Evolutionary conservation across 92 coral and sea anemone genomes (phyloP).

Genomic region (Bergia sp.): DNA sequence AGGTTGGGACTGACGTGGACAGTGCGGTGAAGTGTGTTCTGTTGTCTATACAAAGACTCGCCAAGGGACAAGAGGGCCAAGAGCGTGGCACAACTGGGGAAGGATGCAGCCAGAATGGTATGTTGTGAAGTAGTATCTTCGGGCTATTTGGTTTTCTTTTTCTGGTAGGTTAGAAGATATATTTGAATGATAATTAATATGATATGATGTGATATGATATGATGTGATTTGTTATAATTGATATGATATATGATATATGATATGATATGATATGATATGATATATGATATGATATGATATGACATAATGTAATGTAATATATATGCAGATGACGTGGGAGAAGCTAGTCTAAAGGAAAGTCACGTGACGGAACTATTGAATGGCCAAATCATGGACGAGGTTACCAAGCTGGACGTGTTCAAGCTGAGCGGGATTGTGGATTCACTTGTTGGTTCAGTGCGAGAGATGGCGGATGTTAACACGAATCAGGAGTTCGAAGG

Average conservation of each 20-base stretch:
- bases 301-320: background rate
- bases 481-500: background rate
- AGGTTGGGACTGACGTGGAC: conserved; percentile 47
- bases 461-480: conserved; percentile 54
- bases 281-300: too few species aligned
- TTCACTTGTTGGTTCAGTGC: conserved; percentile 54
- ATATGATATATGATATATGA: too few species aligned
- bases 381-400: conserved; percentile 56
- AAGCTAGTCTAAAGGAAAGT: conserved; percentile 55
- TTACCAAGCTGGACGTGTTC: conserved; percentile 60
- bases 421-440: conserved; percentile 45
- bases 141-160: background rate
- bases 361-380: conserved; percentile 68
- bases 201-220: too few species aligned
- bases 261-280: too few species aligned
- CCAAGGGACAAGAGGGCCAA: conserved; percentile 59
- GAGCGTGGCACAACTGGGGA: background rate
- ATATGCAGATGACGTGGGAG: conserved; percentile 38
- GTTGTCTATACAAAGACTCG: conserved; percentile 70
- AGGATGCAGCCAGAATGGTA: conserved; percentile 11
- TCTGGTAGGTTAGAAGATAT: background rate
- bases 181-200: too few species aligned
- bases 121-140: background rate
- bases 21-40: conserved; percentile 68
- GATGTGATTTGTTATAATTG: too few species aligned